Conservation (phyloP, 2,888 invertebrate species). For the Diadegma fenestrale region DNA sequence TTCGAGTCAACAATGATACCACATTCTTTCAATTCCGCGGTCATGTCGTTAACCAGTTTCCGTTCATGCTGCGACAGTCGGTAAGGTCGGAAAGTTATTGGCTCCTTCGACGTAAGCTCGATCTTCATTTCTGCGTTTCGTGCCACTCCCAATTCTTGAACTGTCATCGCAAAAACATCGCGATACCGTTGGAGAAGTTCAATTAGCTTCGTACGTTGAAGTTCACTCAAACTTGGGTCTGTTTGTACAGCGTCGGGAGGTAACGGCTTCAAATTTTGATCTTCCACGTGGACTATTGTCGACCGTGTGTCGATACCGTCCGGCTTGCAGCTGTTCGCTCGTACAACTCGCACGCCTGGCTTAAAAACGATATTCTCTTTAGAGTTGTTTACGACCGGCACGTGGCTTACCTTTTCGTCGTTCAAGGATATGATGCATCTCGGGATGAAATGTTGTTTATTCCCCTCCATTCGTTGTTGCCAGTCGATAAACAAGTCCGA, state of each 20-base stretch:
- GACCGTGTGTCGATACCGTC: background rate
- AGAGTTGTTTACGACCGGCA: too few relatives aligned
- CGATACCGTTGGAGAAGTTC: background rate
- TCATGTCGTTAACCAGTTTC: conserved; percentile 60
- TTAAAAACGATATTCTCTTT: conserved; percentile 2
- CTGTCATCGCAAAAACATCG: background rate
- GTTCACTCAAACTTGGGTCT: background rate
- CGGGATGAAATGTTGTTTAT: too few relatives aligned
- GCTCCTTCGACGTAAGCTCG: conserved; percentile 53
- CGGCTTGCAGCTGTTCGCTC: conserved; percentile 31
- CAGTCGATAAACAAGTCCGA: conserved; percentile 23
- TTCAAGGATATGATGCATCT: too few relatives aligned
- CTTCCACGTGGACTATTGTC: conserved; percentile 1
- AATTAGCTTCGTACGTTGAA: background rate
- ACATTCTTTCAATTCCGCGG: conserved; percentile 63
- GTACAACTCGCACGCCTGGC: conserved; percentile 25
- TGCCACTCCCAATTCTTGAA: background rate
- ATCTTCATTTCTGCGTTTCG: conserved; percentile 1
- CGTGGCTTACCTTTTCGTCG: too few relatives aligned
- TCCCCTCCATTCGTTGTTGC: background rate
- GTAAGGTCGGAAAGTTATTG: conserved; percentile 67
- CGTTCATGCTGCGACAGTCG: conserved; percentile 65
- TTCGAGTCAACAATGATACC: conserved; percentile 71
- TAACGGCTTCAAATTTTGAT: background rate
- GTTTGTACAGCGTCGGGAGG: too few relatives aligned